phyloP scores from a whole-genome alignment of 2,113 vertebrate species.

The Theristicus caerulescens region DNA sequence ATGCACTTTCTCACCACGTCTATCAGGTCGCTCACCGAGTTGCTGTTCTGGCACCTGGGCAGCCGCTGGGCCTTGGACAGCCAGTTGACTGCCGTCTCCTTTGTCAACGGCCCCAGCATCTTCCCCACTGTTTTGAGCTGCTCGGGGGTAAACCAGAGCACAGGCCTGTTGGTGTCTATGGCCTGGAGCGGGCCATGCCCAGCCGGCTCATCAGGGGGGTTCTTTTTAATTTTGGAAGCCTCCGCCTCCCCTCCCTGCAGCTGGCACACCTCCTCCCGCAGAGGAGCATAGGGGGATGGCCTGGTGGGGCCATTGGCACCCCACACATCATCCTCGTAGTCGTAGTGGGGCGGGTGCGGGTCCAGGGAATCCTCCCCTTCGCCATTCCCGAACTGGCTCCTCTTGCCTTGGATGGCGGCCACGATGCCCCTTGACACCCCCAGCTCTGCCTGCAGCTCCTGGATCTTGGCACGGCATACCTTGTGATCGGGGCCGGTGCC shows the following conservation, averaged over 20 bases:
- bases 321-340: conserved; percentile 63
- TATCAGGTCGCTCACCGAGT: conserved; percentile 36
- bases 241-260: background rate
- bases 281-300: background rate
- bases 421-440: conserved; percentile 53
- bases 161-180: conserved; percentile 40
- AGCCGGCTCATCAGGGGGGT: background rate
- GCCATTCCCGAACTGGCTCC: background rate
- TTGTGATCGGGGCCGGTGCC: conserved; percentile 18
- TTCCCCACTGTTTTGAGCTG: conserved; percentile 56
- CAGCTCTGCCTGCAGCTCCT: conserved; percentile 63
- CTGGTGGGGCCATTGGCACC: conserved; percentile 31
- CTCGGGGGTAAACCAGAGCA: conserved; percentile 47
- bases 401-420: conserved; percentile 61
- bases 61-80: conserved; percentile 44
- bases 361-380: conserved; percentile 44
- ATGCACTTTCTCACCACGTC: conserved; percentile 58
- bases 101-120: conserved; percentile 41
- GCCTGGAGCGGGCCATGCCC: background rate
- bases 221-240: background rate
- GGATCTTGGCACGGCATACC: conserved; percentile 53
- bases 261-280: background rate
- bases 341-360: background rate
- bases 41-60: conserved; percentile 33
- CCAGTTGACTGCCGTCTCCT: conserved; percentile 52